Evolutionary conservation across 2,888 invertebrate species (phyloP).

Genomic region (Nebria brevicollis): DNA sequence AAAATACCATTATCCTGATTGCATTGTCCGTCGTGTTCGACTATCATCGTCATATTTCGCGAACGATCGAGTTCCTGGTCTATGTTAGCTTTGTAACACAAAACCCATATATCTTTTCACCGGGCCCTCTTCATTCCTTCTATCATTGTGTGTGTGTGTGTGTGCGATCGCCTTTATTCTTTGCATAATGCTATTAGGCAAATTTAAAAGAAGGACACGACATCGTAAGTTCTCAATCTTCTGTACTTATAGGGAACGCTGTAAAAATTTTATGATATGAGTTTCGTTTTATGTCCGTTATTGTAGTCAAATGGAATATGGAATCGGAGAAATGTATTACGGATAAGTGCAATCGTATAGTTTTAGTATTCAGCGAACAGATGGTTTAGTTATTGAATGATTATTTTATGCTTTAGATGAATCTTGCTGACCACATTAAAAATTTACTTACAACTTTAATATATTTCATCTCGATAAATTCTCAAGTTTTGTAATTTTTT

Average conservation of each 20-base stretch:
- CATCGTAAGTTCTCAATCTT: constrained; percentile 6
- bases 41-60: constrained; percentile 22
- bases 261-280: constrained; percentile 16
- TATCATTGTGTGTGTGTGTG: too few species aligned
- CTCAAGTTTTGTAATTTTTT: too few species aligned
- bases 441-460: too few species aligned
- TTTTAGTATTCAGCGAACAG: not conserved
- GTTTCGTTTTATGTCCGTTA: not conserved
- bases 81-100: constrained; percentile 19
- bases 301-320: not conserved
- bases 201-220: constrained; percentile 18
- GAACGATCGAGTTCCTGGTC: constrained; percentile 6
- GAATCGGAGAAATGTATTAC: not conserved
- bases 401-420: not conserved
- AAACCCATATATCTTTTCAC: constrained; percentile 10
- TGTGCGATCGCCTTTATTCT: not conserved
- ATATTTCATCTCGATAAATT: too few species aligned
- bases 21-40: constrained; percentile 42
- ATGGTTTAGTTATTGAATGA: not conserved
- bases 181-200: constrained; percentile 20
- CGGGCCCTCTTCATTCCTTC: not conserved
- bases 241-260: not conserved
- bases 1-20: constrained; percentile 46
- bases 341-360: not conserved
- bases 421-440: too few species aligned